Base-by-base conservation (phyloP, 2,113 vertebrate genomes). In the Corythoichthys haematopterus region DNA sequence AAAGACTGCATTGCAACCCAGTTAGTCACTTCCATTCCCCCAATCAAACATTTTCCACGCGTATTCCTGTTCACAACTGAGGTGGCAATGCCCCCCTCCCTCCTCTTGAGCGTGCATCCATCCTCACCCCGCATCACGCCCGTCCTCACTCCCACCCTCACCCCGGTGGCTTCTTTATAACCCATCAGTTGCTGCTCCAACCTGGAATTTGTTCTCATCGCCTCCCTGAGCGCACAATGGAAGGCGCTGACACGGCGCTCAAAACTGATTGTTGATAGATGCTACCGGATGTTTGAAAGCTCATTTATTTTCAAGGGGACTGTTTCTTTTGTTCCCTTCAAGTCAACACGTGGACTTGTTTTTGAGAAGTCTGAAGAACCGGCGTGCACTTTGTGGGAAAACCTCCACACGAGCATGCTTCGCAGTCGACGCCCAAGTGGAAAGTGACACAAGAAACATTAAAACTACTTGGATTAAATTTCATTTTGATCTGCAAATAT, bases 101-200 rank as follows among this genome's bases (percentile, higher is more conserved):
- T 62, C 72, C 75, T 69, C 69, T 55, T 36, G 2, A 5, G 11
- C 4, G 55, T 75, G 71, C 77, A 78, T 85, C 84, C 77, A 72
- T 82, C 78, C 81, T 79, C 86, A 81, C 81, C 83, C 83, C 75
- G 78, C 78, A 84, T 79, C 76, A 72, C 66, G 65, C 71, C 77
- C 63, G 72, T 76, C 74, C 78, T 71, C 79, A 72, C 86, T 80
- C 84, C 79, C 83, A 72, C 76, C 80, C 86, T 84, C 84, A 59
- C 68, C 79, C 73, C 78, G 76, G 76, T 68, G 80, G 20, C 72
- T 85, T 85, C 90, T 91, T 92, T 92, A 92, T 84, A 93, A 91
- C 85, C 81, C 87, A 83, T 83, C 88, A 84, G 73, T 84, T 40
- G 9, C n/a, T 43, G 15, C 10, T 43, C 3, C 70, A 55, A 78